Base-by-base conservation (phyloP, 1,140 invertebrate species). In the Drosophila oshimai region DNA sequence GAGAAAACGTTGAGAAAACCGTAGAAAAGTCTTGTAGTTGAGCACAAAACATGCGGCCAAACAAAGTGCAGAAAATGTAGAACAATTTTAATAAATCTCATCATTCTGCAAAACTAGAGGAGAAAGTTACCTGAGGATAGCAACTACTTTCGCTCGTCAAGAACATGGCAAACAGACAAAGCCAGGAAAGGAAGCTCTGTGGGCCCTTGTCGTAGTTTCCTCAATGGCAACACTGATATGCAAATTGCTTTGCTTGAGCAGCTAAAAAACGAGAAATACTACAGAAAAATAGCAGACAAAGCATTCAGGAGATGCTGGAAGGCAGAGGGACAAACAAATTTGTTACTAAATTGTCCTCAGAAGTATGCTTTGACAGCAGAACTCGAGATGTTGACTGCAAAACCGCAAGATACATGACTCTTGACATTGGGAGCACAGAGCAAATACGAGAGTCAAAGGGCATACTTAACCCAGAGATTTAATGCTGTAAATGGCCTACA, bases 211-310 rank as follows among this genome's bases (percentile, higher is more conserved):
- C 64, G 39, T 44, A 47, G 65, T 29, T 37, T 64, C 41, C 57
- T 65, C 61, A 65, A 65, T 64, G 51, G 50, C 70, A 58, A 57
- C 74, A 80, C 77, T 84, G 75, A 80, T 84, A 84, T 84, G 79
- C 79, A 84, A 84, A 84, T 86, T 84, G 79, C 57, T 55, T 58
- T 62, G 78, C n/a, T n/a, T n/a, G 51, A 47, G 28, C 6, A 47
- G 46, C 20, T 28, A n/a, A 61, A 41, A 49, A 44, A 34, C 15
- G 54, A 53, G 3, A n/a, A 37, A 51, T n/a, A 10, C 12, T 0
- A 9, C 2, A 36, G 47, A 46, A 15, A 45, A 55, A 58, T 28
- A 33, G 31, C 33, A 41, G 18, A 39, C 50, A 49, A 28, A 44
- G 67, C 58, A 65, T 41, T 49, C 18, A 7, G 13, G 13, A 17